These are phyloP conservation scores for Zaprionus nigranus DNA, from an alignment of 1,140 invertebrate genomes.

Conservation along the genomic window DNA sequence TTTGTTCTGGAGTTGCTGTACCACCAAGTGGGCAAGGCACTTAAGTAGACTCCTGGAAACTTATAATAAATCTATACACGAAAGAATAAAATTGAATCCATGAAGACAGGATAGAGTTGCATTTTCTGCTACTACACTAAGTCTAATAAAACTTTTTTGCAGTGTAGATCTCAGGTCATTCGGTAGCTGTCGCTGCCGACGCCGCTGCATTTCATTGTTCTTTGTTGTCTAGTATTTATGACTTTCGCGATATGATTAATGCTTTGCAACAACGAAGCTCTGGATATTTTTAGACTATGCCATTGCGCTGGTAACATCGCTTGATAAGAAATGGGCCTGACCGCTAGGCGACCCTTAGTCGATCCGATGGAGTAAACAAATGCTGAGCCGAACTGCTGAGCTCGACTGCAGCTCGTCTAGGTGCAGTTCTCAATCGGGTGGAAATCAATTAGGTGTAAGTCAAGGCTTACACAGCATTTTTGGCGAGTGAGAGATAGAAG, in stretches of 20 bases:
- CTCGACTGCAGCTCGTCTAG: slow-evolving; percentile 16
- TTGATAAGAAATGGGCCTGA: slow-evolving; percentile 42
- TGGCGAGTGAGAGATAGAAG: neutral
- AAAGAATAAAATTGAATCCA: neutral
- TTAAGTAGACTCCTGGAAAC: neutral
- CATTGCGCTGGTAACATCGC: slow-evolving; percentile 29
- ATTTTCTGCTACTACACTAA: neutral
- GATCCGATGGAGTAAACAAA: neutral
- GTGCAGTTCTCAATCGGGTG: slow-evolving; percentile 3
- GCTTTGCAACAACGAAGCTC: slow-evolving; percentile 2
- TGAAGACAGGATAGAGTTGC: neutral
- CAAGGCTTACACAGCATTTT: slow-evolving; percentile 9
- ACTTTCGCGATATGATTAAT: slow-evolving; percentile 25
- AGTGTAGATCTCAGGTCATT: neutral
- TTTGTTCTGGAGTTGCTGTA: slow-evolving; percentile 1
- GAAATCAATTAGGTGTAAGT: neutral
- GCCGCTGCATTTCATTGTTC: slow-evolving; percentile 27
- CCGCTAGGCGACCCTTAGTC: slow-evolving; percentile 42
- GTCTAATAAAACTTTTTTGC: neutral
- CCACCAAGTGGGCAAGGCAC: too few species aligned
- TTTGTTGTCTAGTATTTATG: slow-evolving; percentile 42
- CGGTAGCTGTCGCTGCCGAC: slow-evolving; percentile 2
- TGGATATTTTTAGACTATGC: slow-evolving; percentile 34
- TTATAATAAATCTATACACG: too few species aligned
- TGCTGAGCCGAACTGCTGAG: neutral